Base-by-base conservation (phyloP, 35 echinoderm and acorn worm species). In the Ophiothrix spiculata region DNA sequence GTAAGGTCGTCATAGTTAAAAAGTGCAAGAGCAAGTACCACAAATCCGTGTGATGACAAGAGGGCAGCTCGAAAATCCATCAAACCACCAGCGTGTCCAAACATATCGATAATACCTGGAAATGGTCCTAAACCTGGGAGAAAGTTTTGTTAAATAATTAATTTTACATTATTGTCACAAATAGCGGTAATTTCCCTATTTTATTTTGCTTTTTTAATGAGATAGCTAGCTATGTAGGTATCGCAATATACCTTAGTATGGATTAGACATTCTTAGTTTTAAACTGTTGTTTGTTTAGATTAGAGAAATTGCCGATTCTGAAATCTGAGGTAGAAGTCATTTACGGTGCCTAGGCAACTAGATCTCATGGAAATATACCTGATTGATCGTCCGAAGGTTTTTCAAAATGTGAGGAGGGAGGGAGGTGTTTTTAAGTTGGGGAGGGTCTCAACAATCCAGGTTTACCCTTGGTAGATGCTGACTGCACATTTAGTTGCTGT, bases 91-190 rank as follows among this genome's bases (percentile, higher is more conserved):
- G 49, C 54, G 38, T 39, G 32, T 10, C 87, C 87, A 69, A 74
- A 88, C 77, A 88, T 80, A 73, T 88, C 87, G 28, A 88, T 81
- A 23, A 88, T 60, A 74, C 77, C 77, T 13, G 87, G 79, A 81
- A 81, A 88, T 21, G 78, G 87, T 23, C 87, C 87, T 73, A 17
- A n/a, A n/a, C 87, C 87, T 88, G 40, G 3, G 36, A 0, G 46
- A 60, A 56, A 12, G 15, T 1, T 31, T 31, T 4, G 31, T 31
- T 8, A 82, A 23, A 29, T 4, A 39, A 45, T n/a, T n/a, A 82
- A 1, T 6, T 49, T 49, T 49, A 6, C 6, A 6, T 10, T 49
- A 19, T 49, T 49, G 19, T 49, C 42, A 6, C 6, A 49, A 49
- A 49, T 49, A 19, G 6, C 6, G 19, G 6, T 49, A 19, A 49